These are phyloP conservation scores for Camelus dromedarius DNA, from an alignment of 2,113 vertebrate species.

Conservation along the genomic window DNA sequence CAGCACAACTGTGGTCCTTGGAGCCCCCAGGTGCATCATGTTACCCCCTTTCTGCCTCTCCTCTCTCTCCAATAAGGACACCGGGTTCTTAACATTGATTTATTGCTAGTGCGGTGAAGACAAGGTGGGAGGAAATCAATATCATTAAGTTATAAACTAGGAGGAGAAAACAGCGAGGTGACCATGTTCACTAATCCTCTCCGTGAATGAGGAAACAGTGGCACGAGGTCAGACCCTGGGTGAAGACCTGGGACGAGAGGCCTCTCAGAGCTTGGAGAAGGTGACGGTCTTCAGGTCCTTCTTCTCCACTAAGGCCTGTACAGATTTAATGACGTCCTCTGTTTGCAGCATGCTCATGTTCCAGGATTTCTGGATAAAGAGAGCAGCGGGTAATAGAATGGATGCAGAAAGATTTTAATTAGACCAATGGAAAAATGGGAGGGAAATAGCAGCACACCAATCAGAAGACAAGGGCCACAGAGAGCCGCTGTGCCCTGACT, in stretches of 20 bases:
- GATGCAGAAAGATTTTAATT: too few relatives aligned
- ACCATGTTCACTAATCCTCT: neutral
- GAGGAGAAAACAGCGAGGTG: neutral
- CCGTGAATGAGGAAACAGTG: neutral
- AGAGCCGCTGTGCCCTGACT: fast-evolving
- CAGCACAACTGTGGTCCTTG: neutral
- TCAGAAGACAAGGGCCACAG: neutral
- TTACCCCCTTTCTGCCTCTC: neutral
- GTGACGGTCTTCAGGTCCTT: conserved; percentile 85
- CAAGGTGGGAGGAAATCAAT: neutral
- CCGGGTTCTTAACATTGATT: neutral
- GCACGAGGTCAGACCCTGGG: fast-evolving
- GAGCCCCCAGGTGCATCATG: fast-evolving
- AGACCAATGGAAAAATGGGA: neutral
- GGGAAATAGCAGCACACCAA: neutral
- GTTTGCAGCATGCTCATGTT: conserved; percentile 97
- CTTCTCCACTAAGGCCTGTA: conserved; percentile 92
- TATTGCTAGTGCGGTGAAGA: neutral
- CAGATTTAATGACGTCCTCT: conserved; percentile 91
- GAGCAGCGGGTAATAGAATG: neutral
- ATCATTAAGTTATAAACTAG: neutral
- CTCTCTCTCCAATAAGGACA: neutral
- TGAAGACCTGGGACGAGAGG: fast-evolving
- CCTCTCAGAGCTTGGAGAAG: conserved; percentile 91
- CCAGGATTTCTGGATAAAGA: conserved; percentile 87